Percentiles rank a stretch among this genome's conserved stretches.
Evolutionary conservation across 2,113 vertebrate species (phyloP).

Genomic region (Phrynocephalus versicolor): DNA sequence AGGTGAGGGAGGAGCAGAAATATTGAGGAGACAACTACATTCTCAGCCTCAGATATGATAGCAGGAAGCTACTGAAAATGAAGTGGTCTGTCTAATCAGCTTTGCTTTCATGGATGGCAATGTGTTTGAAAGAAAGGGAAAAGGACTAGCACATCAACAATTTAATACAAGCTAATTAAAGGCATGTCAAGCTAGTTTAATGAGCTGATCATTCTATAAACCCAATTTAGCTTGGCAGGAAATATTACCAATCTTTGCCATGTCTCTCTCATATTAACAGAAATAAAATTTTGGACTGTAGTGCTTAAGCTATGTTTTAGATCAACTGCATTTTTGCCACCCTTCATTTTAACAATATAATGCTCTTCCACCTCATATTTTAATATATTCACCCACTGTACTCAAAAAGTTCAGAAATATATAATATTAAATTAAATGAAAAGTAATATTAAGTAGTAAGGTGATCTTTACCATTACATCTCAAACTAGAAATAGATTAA

Average conservation of each 20-base stretch:
- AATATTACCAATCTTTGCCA: conserved; percentile 63
- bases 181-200: conserved; percentile 51
- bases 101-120: conserved; percentile 57
- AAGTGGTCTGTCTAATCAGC: conserved; percentile 23
- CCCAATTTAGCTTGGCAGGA: conserved; percentile 63
- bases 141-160: conserved; percentile 36
- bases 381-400: background rate
- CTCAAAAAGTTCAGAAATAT: background rate
- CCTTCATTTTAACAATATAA: conserved; percentile 24
- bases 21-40: fast-evolving
- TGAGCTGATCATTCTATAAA: conserved; percentile 60
- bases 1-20: background rate
- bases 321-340: conserved; percentile 44
- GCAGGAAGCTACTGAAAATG: background rate
- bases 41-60: background rate
- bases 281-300: conserved; percentile 63
- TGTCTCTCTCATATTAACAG: conserved; percentile 62
- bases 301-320: conserved; percentile 54
- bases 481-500: background rate
- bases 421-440: background rate
- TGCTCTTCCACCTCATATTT: conserved; percentile 13
- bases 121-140: conserved; percentile 38
- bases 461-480: background rate
- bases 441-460: background rate
- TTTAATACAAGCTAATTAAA: conserved; percentile 74